phyloP scores from a whole-genome alignment of 2,113 vertebrate species.

The Dipodomys ordii region DNA sequence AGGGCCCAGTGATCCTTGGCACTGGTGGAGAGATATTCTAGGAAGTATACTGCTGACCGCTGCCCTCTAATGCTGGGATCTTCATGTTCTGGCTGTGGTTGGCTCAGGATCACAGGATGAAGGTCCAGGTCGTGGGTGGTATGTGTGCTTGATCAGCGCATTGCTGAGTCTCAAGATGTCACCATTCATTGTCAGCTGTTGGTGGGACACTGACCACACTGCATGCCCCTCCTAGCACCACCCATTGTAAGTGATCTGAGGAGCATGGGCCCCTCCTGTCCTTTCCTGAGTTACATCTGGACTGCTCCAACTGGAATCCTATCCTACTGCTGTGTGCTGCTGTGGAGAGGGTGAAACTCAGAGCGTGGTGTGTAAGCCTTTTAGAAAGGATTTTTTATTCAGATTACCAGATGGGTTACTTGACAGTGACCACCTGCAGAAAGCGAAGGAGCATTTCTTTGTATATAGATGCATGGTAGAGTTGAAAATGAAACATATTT shows the following conservation, averaged over 20 bases:
- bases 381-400: not conserved
- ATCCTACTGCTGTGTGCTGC: not conserved
- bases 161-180: accelerated
- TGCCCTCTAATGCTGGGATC: accelerated
- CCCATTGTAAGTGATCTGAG: slow-evolving; percentile 85
- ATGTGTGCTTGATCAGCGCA: not conserved
- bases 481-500: not conserved
- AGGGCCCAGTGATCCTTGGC: accelerated
- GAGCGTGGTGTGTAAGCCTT: no score
- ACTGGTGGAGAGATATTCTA: accelerated
- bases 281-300: no score
- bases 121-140: no score
- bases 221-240: accelerated
- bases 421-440: not conserved
- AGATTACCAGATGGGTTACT: not conserved
- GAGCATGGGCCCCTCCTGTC: no score
- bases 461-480: not conserved
- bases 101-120: not conserved
- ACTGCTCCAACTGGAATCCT: accelerated
- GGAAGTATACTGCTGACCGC: not conserved
- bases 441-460: not conserved
- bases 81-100: accelerated
- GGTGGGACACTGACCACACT: not conserved
- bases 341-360: not conserved
- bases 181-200: not conserved